A percentile compares a stretch with the other conserved stretches of the same genome.
These are phyloP conservation scores for Lamprotornis superbus DNA, from an alignment of 2,113 vertebrate genomes.

Conservation along the genomic window DNA sequence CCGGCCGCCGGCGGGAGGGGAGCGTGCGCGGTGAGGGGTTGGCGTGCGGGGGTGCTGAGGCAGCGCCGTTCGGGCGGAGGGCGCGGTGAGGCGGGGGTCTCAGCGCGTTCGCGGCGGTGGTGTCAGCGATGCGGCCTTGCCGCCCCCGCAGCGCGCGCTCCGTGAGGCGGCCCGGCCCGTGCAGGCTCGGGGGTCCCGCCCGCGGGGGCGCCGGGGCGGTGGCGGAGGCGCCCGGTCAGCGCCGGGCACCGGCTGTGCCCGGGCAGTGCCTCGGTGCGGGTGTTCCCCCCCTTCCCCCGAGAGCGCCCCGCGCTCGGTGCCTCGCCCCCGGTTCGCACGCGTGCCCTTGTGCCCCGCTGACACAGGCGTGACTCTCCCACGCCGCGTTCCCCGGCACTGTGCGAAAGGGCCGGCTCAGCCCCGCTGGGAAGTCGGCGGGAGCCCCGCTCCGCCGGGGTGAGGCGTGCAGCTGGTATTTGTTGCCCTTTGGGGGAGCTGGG, in stretches of 20 bases:
- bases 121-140: background rate
- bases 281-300: fast-evolving
- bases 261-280: background rate
- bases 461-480: background rate
- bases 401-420: background rate
- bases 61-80: background rate
- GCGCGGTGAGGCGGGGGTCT: background rate
- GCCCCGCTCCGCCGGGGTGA: fast-evolving
- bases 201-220: background rate
- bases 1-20: background rate
- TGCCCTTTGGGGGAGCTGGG: background rate
- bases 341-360: background rate
- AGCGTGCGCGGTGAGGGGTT: background rate
- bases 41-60: background rate
- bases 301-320: background rate
- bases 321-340: background rate
- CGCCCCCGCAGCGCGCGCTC: no score
- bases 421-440: background rate
- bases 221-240: background rate
- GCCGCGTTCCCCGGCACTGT: background rate
- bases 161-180: background rate
- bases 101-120: background rate
- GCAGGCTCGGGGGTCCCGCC: background rate
- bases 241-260: background rate
- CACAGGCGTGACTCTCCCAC: background rate